Base-by-base conservation (phyloP, 2,888 invertebrate genomes). In the Philaethria dido region DNA sequence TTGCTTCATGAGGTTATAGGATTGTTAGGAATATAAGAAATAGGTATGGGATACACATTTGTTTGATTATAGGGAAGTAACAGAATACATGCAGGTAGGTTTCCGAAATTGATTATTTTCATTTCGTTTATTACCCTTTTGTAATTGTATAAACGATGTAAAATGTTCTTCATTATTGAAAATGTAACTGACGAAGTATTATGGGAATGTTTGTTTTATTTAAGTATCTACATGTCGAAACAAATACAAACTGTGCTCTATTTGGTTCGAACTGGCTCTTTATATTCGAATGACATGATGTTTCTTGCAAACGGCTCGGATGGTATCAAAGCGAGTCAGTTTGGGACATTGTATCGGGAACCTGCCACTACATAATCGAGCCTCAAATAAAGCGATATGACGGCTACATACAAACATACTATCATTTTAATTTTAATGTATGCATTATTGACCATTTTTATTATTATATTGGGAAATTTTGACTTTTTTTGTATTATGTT, bases 1-100 rank as follows among this genome's bases (percentile, higher is more conserved):
- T 83, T 91, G 91, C 91, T 91, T 91, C 91, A 91, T 91, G 90
- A 86, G 79, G 82, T 89, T 80, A 86, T 88, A 88, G 86, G 86
- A 86, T 84, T 83, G 86, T 88, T 90, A 90, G 89, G 83, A 84
- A 78, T 87, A 78, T 89, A 88, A 85, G 83, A 83, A 82, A 85
- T 90, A 89, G 88, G 85, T 88, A 87, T 84, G 85, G 85, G 80
- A 83, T 80, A 82, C 85, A 80, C 81, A 83, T 87, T 86, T 79
- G 80, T 86, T 85, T 83, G 79, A 80, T 83, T 78, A 83, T 84
- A 86, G 83, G 85, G 83, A 83, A 84, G 73, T 73, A 76, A 76
- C 77, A 78, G 78, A 79, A 79, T 79, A 65, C 79, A 79, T 77
- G 75, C 78, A 74, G 85, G 87, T 88, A 86, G 88, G 84, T 86